Base-by-base conservation (phyloP, 1,140 invertebrate species). In the Lasaia peninsularis region DNA sequence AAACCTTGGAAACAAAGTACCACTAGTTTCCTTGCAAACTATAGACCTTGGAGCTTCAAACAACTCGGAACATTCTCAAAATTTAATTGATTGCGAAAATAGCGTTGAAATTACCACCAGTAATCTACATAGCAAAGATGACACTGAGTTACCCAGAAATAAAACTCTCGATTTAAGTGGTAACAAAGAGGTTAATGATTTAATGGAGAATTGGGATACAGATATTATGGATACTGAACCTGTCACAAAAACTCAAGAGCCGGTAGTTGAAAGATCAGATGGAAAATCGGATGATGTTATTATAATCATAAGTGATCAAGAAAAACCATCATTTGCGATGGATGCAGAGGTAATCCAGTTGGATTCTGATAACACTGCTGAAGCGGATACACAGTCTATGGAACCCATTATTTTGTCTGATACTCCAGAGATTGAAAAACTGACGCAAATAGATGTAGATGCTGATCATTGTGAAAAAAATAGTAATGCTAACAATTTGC, bases 201-300 rank as follows among this genome's bases (percentile, higher is more conserved):
- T 78, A 50, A 86, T 79, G 32, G 78, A 79, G 52, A 73, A 78
- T 64, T 80, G 81, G 75, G 78, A 86, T 52, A 86, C 82, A 5
- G 67, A 83, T 2, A 16, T 16, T 64, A 81, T 81, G 78, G 79
- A 86, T 52, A 86, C 82, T 1, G 65, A 83, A 62, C 62, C 73
- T 1, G 55, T 73, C n/a, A 31, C 53, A 5, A 20, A 55, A 44
- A 18, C 20, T 20, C 16, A 44, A 11, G 40, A 44, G 16, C 40
- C 4, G 40, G 18, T 4, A 20, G 40, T 11, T 5, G 40, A 44
- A 21, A 44, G 20, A 20, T 20, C 5, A 44, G 10, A 32, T 31
- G 20, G 11, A 7, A 18, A 21, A 28, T 37, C 35, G n/a, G n/a
- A n/a, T 48, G 60, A 61, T 54, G 69, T 73, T 21, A 62, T 78